Evolutionary conservation across 2,888 invertebrate genomes (phyloP).

Genomic region (Athalia cordata): DNA sequence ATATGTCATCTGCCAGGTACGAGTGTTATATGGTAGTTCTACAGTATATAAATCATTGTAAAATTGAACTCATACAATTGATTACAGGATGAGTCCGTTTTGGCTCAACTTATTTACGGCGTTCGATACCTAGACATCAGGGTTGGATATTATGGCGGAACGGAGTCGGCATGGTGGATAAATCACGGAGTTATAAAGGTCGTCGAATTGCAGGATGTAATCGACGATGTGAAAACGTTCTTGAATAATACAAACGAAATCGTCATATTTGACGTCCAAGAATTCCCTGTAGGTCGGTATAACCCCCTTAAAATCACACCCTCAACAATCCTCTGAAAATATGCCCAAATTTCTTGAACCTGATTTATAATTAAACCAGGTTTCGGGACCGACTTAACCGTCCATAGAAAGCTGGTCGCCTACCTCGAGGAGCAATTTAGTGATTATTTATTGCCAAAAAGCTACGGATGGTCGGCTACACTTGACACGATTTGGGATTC

Average conservation of each 20-base stretch:
- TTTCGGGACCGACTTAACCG: conserved; percentile 66
- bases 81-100: conserved; percentile 76
- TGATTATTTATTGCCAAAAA: conserved; percentile 67
- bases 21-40: background rate
- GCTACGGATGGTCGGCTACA: conserved; percentile 73
- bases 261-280: conserved; percentile 78
- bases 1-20: conserved; percentile 75
- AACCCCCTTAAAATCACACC: background rate
- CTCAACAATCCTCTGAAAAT: background rate
- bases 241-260: conserved; percentile 77
- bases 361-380: conserved; percentile 62
- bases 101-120: conserved; percentile 78
- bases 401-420: conserved; percentile 70
- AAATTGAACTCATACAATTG: background rate
- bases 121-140: conserved; percentile 79
- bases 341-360: background rate
- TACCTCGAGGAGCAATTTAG: conserved; percentile 69
- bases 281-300: conserved; percentile 76
- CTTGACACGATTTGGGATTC: conserved; percentile 75
- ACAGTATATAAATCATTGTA: conserved; percentile 48
- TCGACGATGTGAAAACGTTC: conserved; percentile 76
- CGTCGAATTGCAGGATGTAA: conserved; percentile 73
- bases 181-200: conserved; percentile 77
- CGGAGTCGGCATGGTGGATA: conserved; percentile 74
- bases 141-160: conserved; percentile 74